These are phyloP conservation scores for Amiota communis DNA, from an alignment of 2,888 invertebrate species.

Conservation along the genomic window DNA sequence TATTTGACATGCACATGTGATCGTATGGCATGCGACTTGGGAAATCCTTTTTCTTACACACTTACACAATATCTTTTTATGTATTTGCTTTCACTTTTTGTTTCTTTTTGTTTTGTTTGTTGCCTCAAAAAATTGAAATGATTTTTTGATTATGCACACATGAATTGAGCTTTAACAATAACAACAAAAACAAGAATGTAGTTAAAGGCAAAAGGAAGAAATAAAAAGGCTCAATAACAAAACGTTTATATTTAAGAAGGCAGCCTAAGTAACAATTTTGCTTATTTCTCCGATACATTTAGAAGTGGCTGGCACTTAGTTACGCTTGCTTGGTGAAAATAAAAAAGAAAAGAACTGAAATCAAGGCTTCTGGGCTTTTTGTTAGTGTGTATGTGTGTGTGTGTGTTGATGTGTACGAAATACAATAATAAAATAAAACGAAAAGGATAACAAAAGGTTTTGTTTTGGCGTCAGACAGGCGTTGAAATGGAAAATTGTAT, in stretches of 20 bases:
- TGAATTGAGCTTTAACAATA: slow-evolving; percentile 5
- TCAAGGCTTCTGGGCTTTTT: too few species aligned
- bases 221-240: too few species aligned
- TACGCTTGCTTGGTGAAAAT: slow-evolving; percentile 6
- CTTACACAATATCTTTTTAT: background rate
- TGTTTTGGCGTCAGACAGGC: background rate
- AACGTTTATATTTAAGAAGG: too few species aligned
- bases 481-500: slow-evolving; percentile 24
- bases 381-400: too few species aligned
- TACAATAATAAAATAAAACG: too few species aligned
- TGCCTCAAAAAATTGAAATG: slow-evolving; percentile 13
- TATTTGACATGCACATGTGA: slow-evolving; percentile 28
- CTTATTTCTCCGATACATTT: background rate
- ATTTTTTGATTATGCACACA: slow-evolving; percentile 31
- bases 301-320: slow-evolving; percentile 26
- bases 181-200: too few species aligned
- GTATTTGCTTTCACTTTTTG: background rate
- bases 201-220: too few species aligned
- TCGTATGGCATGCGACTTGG: slow-evolving; percentile 7
- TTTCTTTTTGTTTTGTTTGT: slow-evolving; percentile 11
- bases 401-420: too few species aligned
- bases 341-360: too few species aligned
- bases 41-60: background rate
- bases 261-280: too few species aligned
- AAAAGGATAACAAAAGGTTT: slow-evolving; percentile 14